phyloP scores from a whole-genome alignment of 2,113 vertebrate species.

The Megalops atlanticus region DNA sequence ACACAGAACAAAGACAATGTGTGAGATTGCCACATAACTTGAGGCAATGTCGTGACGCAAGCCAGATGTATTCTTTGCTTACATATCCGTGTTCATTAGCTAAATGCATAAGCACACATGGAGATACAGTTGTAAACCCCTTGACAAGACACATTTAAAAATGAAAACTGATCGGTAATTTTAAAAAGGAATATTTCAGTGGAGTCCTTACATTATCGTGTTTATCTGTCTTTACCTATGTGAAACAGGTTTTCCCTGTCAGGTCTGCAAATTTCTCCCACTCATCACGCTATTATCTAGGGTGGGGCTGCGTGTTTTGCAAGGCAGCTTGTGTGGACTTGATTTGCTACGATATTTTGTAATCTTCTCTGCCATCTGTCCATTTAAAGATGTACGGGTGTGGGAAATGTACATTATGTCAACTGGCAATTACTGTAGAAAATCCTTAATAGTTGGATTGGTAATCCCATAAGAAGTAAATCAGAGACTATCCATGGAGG shows the following conservation, averaged over 20 bases:
- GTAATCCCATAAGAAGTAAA: too few relatives aligned
- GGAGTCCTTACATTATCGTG: slow-evolving; percentile 5
- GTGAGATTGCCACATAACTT: too few relatives aligned
- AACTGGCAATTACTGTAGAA: not conserved
- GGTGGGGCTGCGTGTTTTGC: slow-evolving; percentile 15
- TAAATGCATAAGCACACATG: too few relatives aligned
- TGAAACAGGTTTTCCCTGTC: slow-evolving; percentile 72
- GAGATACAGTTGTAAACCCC: too few relatives aligned
- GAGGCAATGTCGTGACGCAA: not conserved
- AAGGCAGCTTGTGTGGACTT: not conserved
- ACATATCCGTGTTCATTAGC: too few relatives aligned
- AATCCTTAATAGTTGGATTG: too few relatives aligned
- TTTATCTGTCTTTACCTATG: slow-evolving; percentile 22
- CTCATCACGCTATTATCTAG: not conserved
- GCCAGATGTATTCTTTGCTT: not conserved
- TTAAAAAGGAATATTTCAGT: not conserved
- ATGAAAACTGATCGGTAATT: not conserved
- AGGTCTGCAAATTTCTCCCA: slow-evolving; percentile 47
- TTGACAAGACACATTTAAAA: not conserved
- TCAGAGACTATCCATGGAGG: too few relatives aligned
- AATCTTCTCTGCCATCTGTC: too few relatives aligned
- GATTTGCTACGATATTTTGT: slow-evolving; percentile 32
- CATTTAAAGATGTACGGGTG: slow-evolving; percentile 20
- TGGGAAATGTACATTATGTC: not conserved
- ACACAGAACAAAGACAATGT: too few relatives aligned